These are phyloP conservation scores for Mycetomoellerius zeteki DNA, from an alignment of 1,140 invertebrate species.

Conservation along the genomic window DNA sequence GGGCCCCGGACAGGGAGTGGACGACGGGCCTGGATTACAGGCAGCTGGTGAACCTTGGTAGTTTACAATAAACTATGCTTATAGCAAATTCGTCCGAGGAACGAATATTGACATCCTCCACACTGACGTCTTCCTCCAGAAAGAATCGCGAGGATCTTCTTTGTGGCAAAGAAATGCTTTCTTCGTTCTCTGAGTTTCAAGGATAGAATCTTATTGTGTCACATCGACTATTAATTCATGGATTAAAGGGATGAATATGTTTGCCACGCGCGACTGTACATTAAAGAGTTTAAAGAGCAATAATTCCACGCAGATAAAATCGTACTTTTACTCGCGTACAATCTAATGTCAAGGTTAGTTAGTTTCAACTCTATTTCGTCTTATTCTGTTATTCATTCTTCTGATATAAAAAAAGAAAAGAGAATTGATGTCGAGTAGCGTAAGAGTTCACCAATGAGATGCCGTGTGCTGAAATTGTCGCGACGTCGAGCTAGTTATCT, in stretches of 20 bases:
- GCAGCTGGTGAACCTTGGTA: conserved; percentile 80
- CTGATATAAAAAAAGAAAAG: background rate
- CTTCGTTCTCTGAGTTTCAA: conserved; percentile 5
- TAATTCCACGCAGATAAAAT: background rate
- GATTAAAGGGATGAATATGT: conserved; percentile 19
- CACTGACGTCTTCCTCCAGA: conserved; percentile 71
- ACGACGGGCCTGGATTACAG: conserved; percentile 80
- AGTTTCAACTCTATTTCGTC: background rate
- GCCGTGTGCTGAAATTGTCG: conserved; percentile 73
- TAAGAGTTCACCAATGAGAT: conserved; percentile 63
- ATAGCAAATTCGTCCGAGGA: conserved; percentile 70
- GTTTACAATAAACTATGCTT: conserved; percentile 79
- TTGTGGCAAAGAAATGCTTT: conserved; percentile 41
- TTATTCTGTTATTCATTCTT: conserved; percentile 27
- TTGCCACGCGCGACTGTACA: conserved; percentile 30
- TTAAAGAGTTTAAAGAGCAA: conserved; percentile 16
- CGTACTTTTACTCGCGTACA: background rate
- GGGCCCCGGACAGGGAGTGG: conserved; percentile 56
- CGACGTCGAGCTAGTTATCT: conserved; percentile 70
- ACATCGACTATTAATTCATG: conserved; percentile 26
- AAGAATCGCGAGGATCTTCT: conserved; percentile 52
- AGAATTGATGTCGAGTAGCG: conserved; percentile 12
- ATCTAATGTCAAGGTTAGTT: conserved; percentile 29
- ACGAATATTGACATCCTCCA: conserved; percentile 49
- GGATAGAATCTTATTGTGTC: conserved; percentile 34